Base-by-base conservation (phyloP, 2,797 vertebrate genomes). In the Oreortyx pictus region DNA sequence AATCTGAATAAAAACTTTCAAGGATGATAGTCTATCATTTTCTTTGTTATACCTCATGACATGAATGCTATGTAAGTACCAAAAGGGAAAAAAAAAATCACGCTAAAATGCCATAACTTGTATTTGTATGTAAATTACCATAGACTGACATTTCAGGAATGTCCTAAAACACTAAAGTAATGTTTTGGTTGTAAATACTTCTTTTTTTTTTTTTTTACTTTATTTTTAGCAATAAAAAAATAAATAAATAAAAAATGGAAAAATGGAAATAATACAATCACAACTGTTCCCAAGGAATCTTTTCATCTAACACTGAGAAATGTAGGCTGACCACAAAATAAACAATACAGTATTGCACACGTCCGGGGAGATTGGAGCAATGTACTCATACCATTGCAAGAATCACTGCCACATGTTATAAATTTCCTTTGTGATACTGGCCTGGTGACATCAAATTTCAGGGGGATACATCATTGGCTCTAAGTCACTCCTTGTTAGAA, bases 371-470 rank as follows among this genome's bases (percentile, higher is more conserved):
- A 60, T 79, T 44, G 70, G 19, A 64, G 88, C 24, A 87, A 31
- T 20, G 25, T 46, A 60, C 27, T 74, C 18, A 82, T 27, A 54
- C 3, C 33, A 61, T 39, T 31, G 65, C 11, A 78, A 92, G 49
- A 65, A 65, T 20, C 1, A 47, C 50, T 52, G 37, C 66, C 43
- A 84, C 57, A 79, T 83, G 46, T 6, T 31, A 8, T 11, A 81
- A 49, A 79, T 31, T 6, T 22, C 25, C 72, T 82, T 24, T 7
- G 54, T 56, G 29, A 82, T 85, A 64, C 25, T 57, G 13, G 27
- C 71, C 76, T 86, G 70, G 15, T 18, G 65, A 71, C 57, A 89
- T 41, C 11, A 82, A 57, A 46, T 89, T 94, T 95, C 66, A 82
- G 18, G 37, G 43, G 29, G 13, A 5, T 17, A 65, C 39, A 31